Percentiles rank a stretch among this genome's conserved stretches.
Conservation (phyloP, 2,113 vertebrate genomes). For the Rhizomys pruinosus region DNA sequence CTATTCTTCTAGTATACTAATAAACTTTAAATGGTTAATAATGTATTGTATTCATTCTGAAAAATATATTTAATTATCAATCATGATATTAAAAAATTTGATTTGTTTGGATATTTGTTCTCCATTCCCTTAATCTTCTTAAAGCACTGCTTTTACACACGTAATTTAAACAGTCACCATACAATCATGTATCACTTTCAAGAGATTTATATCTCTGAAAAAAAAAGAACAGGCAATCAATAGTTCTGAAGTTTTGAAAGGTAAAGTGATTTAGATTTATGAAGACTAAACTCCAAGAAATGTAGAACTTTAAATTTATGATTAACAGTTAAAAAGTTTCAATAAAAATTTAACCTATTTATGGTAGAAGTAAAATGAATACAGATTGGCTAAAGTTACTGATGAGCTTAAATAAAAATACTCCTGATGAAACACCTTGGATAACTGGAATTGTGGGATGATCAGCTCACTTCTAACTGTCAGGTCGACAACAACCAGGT, state of each 20-base stretch:
- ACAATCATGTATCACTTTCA: neutral
- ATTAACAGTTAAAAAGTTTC: neutral
- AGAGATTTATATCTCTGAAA: neutral
- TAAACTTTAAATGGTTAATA: neutral
- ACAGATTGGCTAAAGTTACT: neutral
- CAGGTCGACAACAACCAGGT: neutral
- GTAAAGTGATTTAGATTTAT: neutral
- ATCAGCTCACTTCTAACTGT: neutral
- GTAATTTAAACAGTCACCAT: neutral
- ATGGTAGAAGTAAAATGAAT: neutral
- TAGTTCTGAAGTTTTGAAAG: neutral
- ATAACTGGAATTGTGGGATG: neutral
- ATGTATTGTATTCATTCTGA: neutral
- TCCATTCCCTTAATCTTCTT: accelerated
- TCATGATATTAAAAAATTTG: neutral
- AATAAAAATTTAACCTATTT: neutral
- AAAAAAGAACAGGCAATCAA: neutral
- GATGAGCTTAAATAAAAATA: neutral
- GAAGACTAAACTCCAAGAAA: neutral
- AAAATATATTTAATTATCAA: neutral
- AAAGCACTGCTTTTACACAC: neutral
- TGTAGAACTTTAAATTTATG: neutral
- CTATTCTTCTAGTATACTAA: neutral
- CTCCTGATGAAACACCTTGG: neutral
- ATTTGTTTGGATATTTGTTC: neutral